Base-by-base conservation (phyloP, 2,888 invertebrate genomes). In the Caenorhabditis sp. region DNA sequence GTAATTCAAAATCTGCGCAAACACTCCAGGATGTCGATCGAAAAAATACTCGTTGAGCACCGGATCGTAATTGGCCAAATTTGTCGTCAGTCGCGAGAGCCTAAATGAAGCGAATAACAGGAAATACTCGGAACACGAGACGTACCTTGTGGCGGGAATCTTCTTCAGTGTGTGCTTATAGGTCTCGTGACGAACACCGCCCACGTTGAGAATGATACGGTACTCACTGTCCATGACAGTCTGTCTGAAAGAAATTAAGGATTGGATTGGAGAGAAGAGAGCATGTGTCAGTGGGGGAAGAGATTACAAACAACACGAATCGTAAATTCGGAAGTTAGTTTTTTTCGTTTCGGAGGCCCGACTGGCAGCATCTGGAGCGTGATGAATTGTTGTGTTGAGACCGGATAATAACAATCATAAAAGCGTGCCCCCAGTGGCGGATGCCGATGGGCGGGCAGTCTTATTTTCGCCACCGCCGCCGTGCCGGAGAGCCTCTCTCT, bases 1-100 rank as follows among this genome's bases (percentile, higher is more conserved):
- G 93, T 98, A 98, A 93, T 98, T 98, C 88, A 96, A 94, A 88
- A 95, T 95, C 93, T 96, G 96, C 28, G 95, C 95, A 92, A 96
- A 96, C 18, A 96, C 96, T n/a, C 96, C 96, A 4, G 96, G 96
- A 83, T 87, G 87, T 51, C 87, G 94, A 93, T 97, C 98, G 94
- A 99, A 99, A 94, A 99, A 99, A 94, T 98, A 99, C 94, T 99
- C 99, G 93, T 99, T 98, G 91, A 98, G 95, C 91, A 98, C 96
- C 62, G 98, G 97, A 94, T 99, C 99, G 94, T 99, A 99, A 94
- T 98, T 99, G 92, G 97, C 98, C 91, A 98, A 94, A 56, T 97
- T 97, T 93, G 99, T 98, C 15, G 95, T 95, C 87, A 96, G 94
- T 77, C 96, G 94, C 35, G 85, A 87, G 44, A 86, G 70, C 67